Base-by-base conservation (phyloP, 2,797 vertebrate species). In the Peromyscus aztecus region DNA sequence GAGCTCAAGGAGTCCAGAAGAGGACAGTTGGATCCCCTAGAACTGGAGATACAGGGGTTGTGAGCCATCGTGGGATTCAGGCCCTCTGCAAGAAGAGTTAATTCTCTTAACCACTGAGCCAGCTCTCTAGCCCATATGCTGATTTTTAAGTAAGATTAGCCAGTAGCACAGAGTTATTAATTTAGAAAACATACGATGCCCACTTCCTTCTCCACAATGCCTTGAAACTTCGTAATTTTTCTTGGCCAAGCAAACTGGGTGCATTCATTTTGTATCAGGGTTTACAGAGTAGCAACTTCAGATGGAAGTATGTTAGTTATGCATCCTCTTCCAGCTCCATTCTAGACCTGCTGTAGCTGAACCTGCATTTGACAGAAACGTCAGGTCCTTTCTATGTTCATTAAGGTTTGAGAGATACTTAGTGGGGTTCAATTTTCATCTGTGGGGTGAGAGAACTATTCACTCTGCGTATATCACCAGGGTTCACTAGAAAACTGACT, bases 201-300 rank as follows among this genome's bases (percentile, higher is more conserved):
- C 49, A 43, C n/a, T 71, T 82, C 46, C 40, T 80, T 88, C 55
- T 97, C 16, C n/a, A 82, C 37, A 29, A 0, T 80, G 57, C 57
- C 67, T 76, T 89, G 81, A 93, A 81, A 90, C 29, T 31, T 63
- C n/a, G 49, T n/a, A 12, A 27, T 67, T 91, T 96, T 91, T 88
- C 63, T 61, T 31, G 34, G 78, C 27, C 65, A 88, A 27, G 19
- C 17, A 75, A 57, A 6, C 6, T 92, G 89, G 71, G 78, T 91
- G 83, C 29, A 73, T 43, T 67, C 4, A 27, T 7, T 63, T 57
- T 61, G 77, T 75, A 17, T 46, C 37, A 40, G 77, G 86, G 34
- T 59, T 94, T 49, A 49, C 14, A 71, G 2, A 67, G 23, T 34
- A 75, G 57, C 31, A 31, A 37, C 34, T 37, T 49, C 46, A 17